Conservation (phyloP, 2,113 vertebrate species). For the Dromiciops gliroides region DNA sequence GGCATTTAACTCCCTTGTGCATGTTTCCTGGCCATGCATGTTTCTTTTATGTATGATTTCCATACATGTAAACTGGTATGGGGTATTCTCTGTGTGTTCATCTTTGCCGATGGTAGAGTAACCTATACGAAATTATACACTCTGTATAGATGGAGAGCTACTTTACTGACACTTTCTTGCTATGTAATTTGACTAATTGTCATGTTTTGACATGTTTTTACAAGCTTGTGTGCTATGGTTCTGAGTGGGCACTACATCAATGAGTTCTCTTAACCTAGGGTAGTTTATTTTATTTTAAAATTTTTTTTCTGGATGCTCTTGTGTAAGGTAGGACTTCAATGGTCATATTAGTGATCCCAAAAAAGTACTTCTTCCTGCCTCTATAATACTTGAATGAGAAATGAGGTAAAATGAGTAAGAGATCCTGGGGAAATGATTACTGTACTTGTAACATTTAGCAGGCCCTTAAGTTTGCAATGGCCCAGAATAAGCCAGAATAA, state of each 20-base stretch:
- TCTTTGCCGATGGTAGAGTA: background rate
- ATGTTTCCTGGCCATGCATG: background rate
- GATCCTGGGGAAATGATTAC: constrained; percentile 44
- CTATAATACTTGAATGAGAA: constrained; percentile 46
- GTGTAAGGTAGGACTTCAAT: background rate
- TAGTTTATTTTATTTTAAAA: background rate
- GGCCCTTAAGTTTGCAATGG: background rate
- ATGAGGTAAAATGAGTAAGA: constrained; percentile 58
- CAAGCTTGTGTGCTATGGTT: background rate
- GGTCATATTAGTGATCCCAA: background rate
- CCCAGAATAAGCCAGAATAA: constrained; percentile 24
- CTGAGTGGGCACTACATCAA: background rate
- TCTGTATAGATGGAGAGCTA: background rate
- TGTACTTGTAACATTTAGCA: constrained; percentile 16
- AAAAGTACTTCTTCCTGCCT: background rate
- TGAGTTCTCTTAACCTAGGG: background rate
- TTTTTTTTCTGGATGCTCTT: background rate
- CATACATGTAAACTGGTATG: background rate
- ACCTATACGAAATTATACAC: background rate
- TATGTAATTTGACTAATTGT: background rate
- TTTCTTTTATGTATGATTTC: background rate
- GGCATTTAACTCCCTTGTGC: background rate
- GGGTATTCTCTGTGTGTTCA: background rate
- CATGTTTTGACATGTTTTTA: background rate
- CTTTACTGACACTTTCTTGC: background rate